A percentile compares a stretch with the other conserved stretches of the same genome.
Evolutionary conservation across 2,113 vertebrate species (phyloP).

Genomic region (Lophius piscatorius): DNA sequence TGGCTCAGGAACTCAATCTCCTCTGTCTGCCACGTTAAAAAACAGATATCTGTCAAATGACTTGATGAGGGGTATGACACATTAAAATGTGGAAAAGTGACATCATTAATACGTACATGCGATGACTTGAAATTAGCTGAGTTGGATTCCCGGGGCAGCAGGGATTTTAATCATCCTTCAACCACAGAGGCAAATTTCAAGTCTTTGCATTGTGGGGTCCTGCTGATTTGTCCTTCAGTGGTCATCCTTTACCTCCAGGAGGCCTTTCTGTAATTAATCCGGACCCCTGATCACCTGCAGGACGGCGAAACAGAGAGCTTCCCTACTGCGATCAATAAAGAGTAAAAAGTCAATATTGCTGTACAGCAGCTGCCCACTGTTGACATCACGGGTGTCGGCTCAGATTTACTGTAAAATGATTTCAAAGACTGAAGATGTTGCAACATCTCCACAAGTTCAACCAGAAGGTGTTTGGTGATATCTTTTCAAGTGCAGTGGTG

Average conservation of each 20-base stretch:
- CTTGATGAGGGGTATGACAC: no score
- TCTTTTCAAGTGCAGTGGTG: no score
- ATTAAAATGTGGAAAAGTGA: no score
- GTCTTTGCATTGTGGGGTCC: constrained; percentile 4
- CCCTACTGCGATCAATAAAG: constrained; percentile 38
- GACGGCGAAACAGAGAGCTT: constrained; percentile 10
- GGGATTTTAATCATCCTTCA: constrained; percentile 17
- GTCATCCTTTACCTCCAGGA: constrained; percentile 19
- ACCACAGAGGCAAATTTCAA: not conserved
- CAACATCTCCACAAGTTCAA: no score
- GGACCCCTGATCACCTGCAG: constrained; percentile 33
- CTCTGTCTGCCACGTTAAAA: no score
- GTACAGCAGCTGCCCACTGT: not conserved
- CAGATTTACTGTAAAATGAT: no score
- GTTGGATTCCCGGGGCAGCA: not conserved
- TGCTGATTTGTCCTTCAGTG: constrained; percentile 35
- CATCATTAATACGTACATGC: not conserved
- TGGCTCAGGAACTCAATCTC: no score
- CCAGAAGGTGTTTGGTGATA: no score
- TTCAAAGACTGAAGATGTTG: no score
- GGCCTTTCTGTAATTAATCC: constrained; percentile 41
- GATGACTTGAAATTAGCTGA: not conserved
- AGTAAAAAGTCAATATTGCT: not conserved
- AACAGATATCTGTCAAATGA: no score
- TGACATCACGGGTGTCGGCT: constrained; percentile 68